Evolutionary conservation across 2,797 vertebrate species (phyloP).

Genomic region (Sternotherus odoratus): DNA sequence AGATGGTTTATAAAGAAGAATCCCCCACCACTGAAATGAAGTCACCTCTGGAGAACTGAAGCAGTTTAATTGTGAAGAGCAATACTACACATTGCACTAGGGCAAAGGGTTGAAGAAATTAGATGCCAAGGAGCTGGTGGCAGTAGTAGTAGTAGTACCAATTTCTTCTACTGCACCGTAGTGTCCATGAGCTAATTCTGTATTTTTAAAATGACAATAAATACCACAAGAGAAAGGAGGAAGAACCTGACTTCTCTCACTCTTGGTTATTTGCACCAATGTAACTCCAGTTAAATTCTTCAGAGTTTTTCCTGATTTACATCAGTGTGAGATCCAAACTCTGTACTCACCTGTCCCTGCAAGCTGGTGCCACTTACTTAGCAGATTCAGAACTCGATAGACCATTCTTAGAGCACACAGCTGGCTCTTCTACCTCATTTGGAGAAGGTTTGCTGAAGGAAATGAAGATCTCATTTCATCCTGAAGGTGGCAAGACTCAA

Average conservation of each 20-base stretch:
- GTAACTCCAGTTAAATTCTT: neutral
- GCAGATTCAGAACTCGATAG: neutral
- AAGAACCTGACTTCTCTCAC: neutral
- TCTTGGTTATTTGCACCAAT: neutral
- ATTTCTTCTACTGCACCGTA: neutral
- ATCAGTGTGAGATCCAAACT: neutral
- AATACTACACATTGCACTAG: neutral
- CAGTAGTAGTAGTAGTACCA: neutral
- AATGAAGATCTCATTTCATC: neutral
- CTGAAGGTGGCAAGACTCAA: neutral
- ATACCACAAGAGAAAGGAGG: neutral
- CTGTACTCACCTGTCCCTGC: neutral
- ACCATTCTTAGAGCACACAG: neutral
- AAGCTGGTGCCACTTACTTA: neutral
- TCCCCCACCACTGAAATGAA: neutral
- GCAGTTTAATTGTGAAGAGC: neutral
- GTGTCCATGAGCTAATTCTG: neutral
- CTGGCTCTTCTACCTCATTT: too few species aligned
- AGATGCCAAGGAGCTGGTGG: fast-evolving
- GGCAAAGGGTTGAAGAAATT: neutral
- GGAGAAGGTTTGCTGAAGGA: neutral
- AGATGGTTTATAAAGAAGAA: neutral
- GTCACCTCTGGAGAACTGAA: neutral
- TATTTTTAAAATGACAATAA: neutral
- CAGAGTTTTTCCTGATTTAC: neutral